Percentiles rank a stretch among this genome's conserved stretches.
Conservation (phyloP, 2,888 invertebrate species). For the Biston stratarius region DNA sequence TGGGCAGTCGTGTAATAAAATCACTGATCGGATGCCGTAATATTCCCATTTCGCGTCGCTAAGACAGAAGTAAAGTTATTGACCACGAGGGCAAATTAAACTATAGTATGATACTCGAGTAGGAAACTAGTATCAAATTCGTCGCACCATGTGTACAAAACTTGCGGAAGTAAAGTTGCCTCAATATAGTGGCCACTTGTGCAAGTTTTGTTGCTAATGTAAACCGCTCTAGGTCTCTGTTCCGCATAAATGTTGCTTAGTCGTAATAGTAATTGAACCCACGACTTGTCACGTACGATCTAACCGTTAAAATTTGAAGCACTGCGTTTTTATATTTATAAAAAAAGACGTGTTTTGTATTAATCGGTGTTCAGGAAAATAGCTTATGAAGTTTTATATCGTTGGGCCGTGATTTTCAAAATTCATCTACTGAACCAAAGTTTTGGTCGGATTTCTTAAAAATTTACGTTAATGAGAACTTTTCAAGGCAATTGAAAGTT, state of each 20-base stretch:
- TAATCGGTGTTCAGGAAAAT: conserved; percentile 1
- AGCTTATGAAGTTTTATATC: conserved; percentile 14
- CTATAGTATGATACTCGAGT: not conserved
- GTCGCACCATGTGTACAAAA: not conserved
- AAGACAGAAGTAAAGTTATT: no score
- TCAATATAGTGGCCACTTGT: not conserved
- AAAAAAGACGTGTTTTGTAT: conserved; percentile 1
- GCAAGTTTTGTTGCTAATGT: not conserved
- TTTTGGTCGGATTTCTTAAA: not conserved
- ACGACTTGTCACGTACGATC: not conserved
- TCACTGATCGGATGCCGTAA: no score
- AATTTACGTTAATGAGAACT: not conserved
- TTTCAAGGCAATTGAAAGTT: not conserved
- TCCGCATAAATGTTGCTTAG: conserved; percentile 11
- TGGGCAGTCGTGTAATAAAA: no score
- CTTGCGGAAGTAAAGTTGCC: not conserved
- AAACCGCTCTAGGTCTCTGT: not conserved
- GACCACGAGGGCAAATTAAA: no score
- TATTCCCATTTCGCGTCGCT: no score
- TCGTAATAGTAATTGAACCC: conserved; percentile 1
- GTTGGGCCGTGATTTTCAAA: not conserved
- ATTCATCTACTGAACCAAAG: not conserved
- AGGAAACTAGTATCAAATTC: not conserved
- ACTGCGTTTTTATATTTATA: conserved; percentile 7
- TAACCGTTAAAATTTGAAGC: not conserved